phyloP scores from a whole-genome alignment of 2,888 invertebrate genomes.

The Meghimatium bilineatum region DNA sequence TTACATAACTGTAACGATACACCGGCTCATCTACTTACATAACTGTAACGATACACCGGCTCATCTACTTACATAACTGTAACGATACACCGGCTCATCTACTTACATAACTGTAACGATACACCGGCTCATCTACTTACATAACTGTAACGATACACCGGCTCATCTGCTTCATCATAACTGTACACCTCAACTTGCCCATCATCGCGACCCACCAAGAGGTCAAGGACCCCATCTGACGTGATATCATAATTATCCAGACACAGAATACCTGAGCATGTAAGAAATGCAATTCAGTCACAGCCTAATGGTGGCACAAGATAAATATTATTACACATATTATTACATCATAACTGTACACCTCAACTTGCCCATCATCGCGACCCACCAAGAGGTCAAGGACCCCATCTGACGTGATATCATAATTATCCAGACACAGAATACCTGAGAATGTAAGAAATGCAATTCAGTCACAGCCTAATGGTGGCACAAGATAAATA shows the following conservation, averaged over 20 bases:
- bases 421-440: conserved; percentile 82
- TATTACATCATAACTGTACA: conserved; percentile 82
- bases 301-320: too few species aligned
- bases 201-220: conserved; percentile 91
- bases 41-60: too few species aligned
- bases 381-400: conserved; percentile 89
- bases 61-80: too few species aligned
- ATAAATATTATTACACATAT: too few species aligned
- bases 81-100: too few species aligned
- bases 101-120: too few species aligned
- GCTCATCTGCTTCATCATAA: conserved; percentile 80
- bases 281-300: not conserved
- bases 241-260: conserved; percentile 85
- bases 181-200: conserved; percentile 89
- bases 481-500: too few species aligned
- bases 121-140: too few species aligned
- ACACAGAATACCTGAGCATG: conserved; percentile 68
- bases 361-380: conserved; percentile 91
- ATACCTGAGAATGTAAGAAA: conserved; percentile 61
- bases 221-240: conserved; percentile 84
- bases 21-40: too few species aligned
- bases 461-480: not conserved
- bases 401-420: conserved; percentile 84
- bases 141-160: conserved; percentile 81
- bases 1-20: too few species aligned